Conservation (phyloP, 2,888 invertebrate species). For the Agrotis exclamationis region DNA sequence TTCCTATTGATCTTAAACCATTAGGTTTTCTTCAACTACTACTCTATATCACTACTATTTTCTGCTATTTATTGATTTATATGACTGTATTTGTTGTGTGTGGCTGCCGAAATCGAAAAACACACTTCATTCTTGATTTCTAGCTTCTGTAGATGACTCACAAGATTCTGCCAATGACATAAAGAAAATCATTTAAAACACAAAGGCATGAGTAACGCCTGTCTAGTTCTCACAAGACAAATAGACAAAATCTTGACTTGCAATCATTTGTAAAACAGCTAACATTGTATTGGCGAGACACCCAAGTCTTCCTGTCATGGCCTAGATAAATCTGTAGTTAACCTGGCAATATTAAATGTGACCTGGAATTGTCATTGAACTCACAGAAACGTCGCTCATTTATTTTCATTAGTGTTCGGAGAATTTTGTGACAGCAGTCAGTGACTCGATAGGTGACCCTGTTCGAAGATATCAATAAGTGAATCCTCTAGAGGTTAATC, state of each 20-base stretch:
- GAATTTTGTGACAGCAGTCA: slow-evolving; percentile 19
- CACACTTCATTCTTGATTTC: background rate
- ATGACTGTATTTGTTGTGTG: too few relatives aligned
- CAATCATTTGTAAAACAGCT: slow-evolving; percentile 28
- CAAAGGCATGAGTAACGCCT: background rate
- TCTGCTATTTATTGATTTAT: too few relatives aligned
- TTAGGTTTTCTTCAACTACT: too few relatives aligned
- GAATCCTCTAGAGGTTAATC: background rate
- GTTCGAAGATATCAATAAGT: background rate
- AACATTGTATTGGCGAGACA: slow-evolving; percentile 47
- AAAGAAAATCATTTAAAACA: background rate
- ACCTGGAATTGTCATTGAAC: slow-evolving; percentile 57
- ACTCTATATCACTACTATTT: too few relatives aligned
- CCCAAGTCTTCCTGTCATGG: slow-evolving; percentile 25
- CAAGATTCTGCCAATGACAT: background rate
- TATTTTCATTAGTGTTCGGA: slow-evolving; percentile 32
- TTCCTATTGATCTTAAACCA: too few relatives aligned
- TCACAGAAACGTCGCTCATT: slow-evolving; percentile 17
- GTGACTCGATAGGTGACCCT: background rate
- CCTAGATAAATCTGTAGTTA: slow-evolving; percentile 46
- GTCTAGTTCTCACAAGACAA: background rate
- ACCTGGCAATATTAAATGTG: slow-evolving; percentile 16
- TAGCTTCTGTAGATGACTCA: background rate
- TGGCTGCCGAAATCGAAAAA: background rate
- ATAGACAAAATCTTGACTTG: background rate